Base-by-base conservation (phyloP, 2,797 vertebrate species). In the Arrhamphus sclerolepis region DNA sequence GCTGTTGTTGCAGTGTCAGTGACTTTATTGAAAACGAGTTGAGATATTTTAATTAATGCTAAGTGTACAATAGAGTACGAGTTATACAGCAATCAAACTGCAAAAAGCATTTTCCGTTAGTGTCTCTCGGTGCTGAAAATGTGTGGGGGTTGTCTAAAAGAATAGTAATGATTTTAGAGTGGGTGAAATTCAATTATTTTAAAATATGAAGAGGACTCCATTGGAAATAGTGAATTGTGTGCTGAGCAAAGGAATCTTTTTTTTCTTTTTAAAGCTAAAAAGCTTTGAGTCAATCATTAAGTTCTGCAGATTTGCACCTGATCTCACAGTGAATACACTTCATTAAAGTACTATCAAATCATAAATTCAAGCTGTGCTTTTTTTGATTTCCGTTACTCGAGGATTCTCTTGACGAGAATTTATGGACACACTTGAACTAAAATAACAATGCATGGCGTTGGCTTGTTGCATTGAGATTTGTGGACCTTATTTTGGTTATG, bases 381-480 rank as follows among this genome's bases (percentile, higher is more conserved):
- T n/a, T n/a, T n/a, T n/a, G n/a, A n/a, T n/a, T n/a, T n/a, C n/a
- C n/a, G n/a, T n/a, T n/a, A n/a, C n/a, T n/a, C n/a, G n/a, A n/a
- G n/a, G n/a, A n/a, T n/a, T n/a, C 69, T 26, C 72, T 83, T 74
- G 59, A 82, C 58, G 62, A 79, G 66, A 41, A 39, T 6, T 20
- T 40, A 64, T 41, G 56, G 61, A 76, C 66, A 56, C 17, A 7
- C 57, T 76, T 66, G 28, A 64, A 70, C 75, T 72, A 63, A 74
- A 67, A 55, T 53, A 54, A 77, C 42, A 66, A 59, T 52, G 38
- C 69, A 56, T 62, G 41, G 52, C 31, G 65, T 49, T 73, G 59
- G 62, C 77, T 70, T 79, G 85, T 80, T 80, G 68, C 40, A 34
- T 62, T 80, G 85, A 83, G 89, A 90, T 89, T 90, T 87, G 89